phyloP scores from a whole-genome alignment of 2,113 vertebrate species.

The Vulpes ferrilata region DNA sequence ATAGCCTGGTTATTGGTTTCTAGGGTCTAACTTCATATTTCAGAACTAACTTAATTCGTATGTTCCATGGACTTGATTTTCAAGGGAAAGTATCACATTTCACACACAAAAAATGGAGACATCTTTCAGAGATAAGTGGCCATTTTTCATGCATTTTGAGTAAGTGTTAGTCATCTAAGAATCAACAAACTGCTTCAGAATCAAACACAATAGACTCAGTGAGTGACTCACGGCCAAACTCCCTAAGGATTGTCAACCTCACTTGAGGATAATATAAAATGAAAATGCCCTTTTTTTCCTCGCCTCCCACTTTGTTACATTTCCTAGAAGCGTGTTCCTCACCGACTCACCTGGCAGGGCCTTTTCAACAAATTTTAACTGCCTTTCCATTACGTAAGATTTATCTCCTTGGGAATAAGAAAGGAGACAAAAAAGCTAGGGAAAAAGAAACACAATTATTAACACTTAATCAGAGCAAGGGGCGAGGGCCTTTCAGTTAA shows the following conservation, averaged over 20 bases:
- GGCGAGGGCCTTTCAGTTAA: neutral
- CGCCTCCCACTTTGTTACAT: accelerated
- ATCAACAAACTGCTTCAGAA: neutral
- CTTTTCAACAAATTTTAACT: no score
- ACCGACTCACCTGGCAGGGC: accelerated
- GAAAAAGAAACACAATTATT: neutral
- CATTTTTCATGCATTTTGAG: neutral
- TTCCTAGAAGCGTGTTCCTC: neutral
- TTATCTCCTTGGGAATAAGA: neutral
- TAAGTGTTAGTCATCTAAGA: neutral
- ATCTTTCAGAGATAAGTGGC: neutral
- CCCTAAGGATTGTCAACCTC: neutral
- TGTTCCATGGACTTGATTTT: neutral
- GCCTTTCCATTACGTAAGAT: neutral
- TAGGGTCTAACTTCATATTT: conserved; percentile 32
- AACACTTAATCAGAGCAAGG: neutral
- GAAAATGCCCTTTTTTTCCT: neutral
- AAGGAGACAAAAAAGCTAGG: neutral
- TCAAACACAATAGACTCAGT: neutral
- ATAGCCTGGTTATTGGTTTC: conserved; percentile 61
- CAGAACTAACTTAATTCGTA: neutral
- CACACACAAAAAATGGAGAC: neutral
- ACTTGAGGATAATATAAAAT: neutral
- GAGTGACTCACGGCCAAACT: accelerated
- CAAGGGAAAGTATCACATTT: neutral